Evolutionary conservation across 2,797 vertebrate genomes (phyloP), one percentile per base, ranked within the genome.

Genomic region (Cetoscarus ocellatus): DNA sequence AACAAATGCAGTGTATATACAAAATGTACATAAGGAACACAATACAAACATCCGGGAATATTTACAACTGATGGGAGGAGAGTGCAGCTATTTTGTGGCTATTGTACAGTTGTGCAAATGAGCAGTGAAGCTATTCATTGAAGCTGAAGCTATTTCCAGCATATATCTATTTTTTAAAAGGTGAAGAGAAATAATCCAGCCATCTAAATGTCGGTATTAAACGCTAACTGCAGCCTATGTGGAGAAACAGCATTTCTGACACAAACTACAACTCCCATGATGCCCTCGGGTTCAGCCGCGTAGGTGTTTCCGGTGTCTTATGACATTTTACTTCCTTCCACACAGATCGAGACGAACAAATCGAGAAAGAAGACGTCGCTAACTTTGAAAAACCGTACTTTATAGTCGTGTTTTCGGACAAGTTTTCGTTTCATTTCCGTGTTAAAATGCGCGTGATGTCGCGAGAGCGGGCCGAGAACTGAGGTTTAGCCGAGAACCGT

Each of bases 251-350:
- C 8, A 10, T 1, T 1, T 17, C 10, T 14, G 1, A 1, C 8
- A 19, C 14, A 15, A 57, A 92, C 90, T 89, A 82, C 91, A 90
- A 43, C 38, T 90, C 91, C 92, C 93, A 84, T 0, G 2, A 12
- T 67, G 66, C 87, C 7, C 8, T 8, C 49, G 0, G 54, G n/a
- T 3, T 5, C 0, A 0, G 70, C 47, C 69, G 84, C 84, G 86
- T 90, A 89, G 92, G 89, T 91, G 90, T 93, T 93, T 94, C 92
- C 93, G 91, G 93, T 92, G 92, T 92, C 91, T 84, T 82, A 65
- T 80, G 91, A 88, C 91, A 89, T 90, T 91, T 91, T 85, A 93
- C 93, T 94, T 94, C 93, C 93, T 91, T 88, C 88, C 85, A 91
- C 90, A 85, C 85, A 82, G 83, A 75, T 81, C 85, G 91, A 91